Evolutionary conservation across 2,888 invertebrate genomes (phyloP), one percentile per base, ranked within the genome.

Genomic region (Hipparchia semele): DNA sequence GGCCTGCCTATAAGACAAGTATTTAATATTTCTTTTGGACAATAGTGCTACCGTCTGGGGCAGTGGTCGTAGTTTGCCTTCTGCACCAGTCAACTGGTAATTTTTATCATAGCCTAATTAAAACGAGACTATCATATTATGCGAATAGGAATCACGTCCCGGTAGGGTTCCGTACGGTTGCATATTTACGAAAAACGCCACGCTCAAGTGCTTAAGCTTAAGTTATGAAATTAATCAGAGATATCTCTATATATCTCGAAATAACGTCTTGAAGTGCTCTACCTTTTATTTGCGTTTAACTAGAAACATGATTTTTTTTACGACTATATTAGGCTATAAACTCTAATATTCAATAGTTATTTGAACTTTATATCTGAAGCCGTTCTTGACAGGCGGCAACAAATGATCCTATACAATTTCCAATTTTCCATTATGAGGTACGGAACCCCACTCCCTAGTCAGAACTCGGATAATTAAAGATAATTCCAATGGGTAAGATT

Each of bases 1-100:
- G 94, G 78, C 91, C 94, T 80, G 90, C 86, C 92, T 92, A 86
- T 84, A 85, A 81, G 82, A 84, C 80, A 83, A 80, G 71, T 73
- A 69, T 74, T 74, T 71, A 71, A 79, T 79, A 76, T 74, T 75
- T 76, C 69, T 78, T 80, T 80, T 75, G 78, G 77, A 71, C 69
- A 60, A 70, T 64, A 70, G 70, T n/a, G n/a, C 70, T 70, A 60
- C 62, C 56, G 23, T 46, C 46, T 56, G 56, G 7, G 54, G 62
- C 46, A 62, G 61, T 70, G 70, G 10, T 54, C 51, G 2, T 54
- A 45, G 53, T 45, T 54, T 62, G 62, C 62, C 54, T 9, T 69
- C 23, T 61, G 53, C 53, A 53, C 54, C 69, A 69, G 54, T 13
- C 7, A 45, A 46, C n/a, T 23, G 8, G 2, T 51, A 6, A 39